A percentile compares a stretch with the other conserved stretches of the same genome.
Conservation (phyloP, 2,113 vertebrate genomes). For the Chloebia gouldiae region DNA sequence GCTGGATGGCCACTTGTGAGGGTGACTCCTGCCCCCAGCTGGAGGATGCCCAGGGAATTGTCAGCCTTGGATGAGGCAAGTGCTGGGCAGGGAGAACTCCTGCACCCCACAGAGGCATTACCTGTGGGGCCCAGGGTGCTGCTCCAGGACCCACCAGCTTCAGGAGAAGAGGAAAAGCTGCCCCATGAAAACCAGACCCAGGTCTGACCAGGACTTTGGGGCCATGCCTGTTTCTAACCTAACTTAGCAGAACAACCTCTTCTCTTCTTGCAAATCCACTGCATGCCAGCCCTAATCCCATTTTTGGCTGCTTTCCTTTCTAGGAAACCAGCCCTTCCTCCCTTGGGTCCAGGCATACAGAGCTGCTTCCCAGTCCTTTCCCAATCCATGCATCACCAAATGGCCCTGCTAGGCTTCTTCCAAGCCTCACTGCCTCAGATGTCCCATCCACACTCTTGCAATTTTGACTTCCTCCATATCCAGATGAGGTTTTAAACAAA, state of each 20-base stretch:
- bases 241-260: rapidly evolving
- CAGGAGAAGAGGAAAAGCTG: background rate
- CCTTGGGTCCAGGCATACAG: background rate
- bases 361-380: background rate
- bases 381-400: background rate
- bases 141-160: background rate
- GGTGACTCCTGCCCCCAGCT: background rate
- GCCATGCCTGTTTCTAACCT: background rate
- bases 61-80: background rate
- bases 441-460: background rate
- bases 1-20: background rate
- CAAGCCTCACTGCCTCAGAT: background rate
- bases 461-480: rapidly evolving
- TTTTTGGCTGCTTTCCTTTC: background rate
- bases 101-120: background rate
- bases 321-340: background rate
- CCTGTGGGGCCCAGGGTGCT: rapidly evolving
- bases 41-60: background rate
- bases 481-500: background rate
- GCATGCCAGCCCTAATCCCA: background rate
- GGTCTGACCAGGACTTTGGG: background rate
- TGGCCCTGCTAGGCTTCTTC: background rate
- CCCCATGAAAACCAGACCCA: background rate
- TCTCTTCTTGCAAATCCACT: background rate
- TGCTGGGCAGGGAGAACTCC: rapidly evolving